These are phyloP conservation scores for Myocastor coypus DNA, from an alignment of 2,113 vertebrate species.

Conservation along the genomic window DNA sequence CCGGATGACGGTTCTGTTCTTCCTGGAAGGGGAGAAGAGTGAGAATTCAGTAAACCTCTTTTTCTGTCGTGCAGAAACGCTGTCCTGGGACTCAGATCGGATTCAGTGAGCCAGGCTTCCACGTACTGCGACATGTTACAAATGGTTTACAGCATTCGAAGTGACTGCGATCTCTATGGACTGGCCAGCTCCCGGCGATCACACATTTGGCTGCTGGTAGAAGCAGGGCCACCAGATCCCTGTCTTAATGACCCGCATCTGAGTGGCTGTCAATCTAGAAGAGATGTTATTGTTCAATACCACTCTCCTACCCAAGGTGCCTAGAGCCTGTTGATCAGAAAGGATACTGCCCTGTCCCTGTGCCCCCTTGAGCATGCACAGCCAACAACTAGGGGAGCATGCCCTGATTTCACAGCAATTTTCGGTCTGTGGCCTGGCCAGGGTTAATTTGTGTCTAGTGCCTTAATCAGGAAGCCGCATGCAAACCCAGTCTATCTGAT, in stretches of 20 bases:
- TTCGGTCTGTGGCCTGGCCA: neutral
- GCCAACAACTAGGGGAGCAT: neutral
- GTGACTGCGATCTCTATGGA: conserved; percentile 70
- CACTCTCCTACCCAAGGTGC: conserved; percentile 5
- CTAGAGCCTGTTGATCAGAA: conserved; percentile 24
- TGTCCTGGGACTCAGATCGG: conserved; percentile 41
- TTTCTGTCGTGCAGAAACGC: conserved; percentile 54
- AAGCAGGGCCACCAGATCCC: conserved; percentile 52
- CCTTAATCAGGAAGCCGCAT: conserved; percentile 59
- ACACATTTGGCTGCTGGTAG: conserved; percentile 68
- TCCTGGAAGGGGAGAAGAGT: conserved; percentile 50
- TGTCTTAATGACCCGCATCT: neutral
- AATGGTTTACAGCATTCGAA: conserved; percentile 69
- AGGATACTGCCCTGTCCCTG: neutral
- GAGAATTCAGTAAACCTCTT: conserved; percentile 66
- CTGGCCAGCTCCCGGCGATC: conserved; percentile 72
- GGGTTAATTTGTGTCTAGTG: neutral
- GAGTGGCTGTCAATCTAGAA: conserved; percentile 56
- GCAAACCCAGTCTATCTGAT: conserved; percentile 14
- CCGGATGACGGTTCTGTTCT: conserved; percentile 50
- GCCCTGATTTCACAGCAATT: neutral
- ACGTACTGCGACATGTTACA: conserved; percentile 67
- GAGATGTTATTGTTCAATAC: conserved; percentile 45
- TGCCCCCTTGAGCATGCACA: neutral
- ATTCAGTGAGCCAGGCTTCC: conserved; percentile 65